Evolutionary conservation across 1,140 invertebrate genomes (phyloP).

Genomic region (Acarapis woodi): DNA sequence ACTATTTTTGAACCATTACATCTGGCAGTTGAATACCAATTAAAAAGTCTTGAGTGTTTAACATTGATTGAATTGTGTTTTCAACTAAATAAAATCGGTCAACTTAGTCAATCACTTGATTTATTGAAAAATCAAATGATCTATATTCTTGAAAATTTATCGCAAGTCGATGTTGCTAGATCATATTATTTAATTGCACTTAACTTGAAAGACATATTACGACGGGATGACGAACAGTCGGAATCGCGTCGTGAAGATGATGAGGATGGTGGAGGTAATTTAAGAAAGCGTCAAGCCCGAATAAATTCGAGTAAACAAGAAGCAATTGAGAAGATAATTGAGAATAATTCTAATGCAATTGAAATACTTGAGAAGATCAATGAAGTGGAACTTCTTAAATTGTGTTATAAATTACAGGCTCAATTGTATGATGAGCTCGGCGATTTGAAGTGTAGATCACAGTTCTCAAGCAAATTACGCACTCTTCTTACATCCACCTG

Average conservation of each 20-base stretch:
- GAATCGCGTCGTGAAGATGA: neutral
- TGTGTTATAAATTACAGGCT: neutral
- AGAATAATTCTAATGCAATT: slow-evolving; percentile 1
- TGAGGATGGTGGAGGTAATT: no score
- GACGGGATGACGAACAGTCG: neutral
- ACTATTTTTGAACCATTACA: slow-evolving; percentile 4
- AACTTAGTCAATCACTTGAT: neutral
- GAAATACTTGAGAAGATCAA: neutral
- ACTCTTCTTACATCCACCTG: no score
- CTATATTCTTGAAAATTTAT: neutral
- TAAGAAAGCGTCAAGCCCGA: no score
- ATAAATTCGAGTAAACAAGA: neutral
- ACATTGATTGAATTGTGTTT: slow-evolving; percentile 3
- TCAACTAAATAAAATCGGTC: slow-evolving; percentile 3
- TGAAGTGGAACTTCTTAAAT: neutral
- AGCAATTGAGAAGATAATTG: neutral
- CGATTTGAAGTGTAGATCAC: no score
- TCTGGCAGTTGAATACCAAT: neutral
- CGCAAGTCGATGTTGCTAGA: neutral
- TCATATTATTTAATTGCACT: slow-evolving; percentile 2
- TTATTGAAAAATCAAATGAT: slow-evolving; percentile 1
- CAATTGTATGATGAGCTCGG: slow-evolving; percentile 3
- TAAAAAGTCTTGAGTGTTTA: slow-evolving; percentile 1
- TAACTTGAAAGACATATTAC: neutral
- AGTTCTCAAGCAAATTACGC: no score